phyloP scores from a whole-genome alignment of 2,888 invertebrate species.

The Sympetrum striolatum region DNA sequence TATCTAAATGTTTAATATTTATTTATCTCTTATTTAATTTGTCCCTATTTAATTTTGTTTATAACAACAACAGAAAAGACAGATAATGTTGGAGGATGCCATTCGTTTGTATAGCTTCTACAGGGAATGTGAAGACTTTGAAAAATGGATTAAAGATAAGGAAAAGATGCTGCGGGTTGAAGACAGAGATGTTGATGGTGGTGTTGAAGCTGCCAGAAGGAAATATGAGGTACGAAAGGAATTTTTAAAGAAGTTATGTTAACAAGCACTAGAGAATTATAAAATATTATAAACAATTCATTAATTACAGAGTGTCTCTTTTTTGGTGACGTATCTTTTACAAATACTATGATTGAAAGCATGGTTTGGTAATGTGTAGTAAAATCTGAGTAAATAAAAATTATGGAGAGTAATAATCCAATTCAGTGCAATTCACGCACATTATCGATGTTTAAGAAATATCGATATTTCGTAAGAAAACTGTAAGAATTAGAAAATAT shows the following conservation, averaged over 20 bases:
- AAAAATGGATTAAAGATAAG: constrained; percentile 96
- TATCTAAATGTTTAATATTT: background rate
- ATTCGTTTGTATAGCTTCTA: constrained; percentile 92
- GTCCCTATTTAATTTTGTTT: background rate
- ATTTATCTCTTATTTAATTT: background rate
- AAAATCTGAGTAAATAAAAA: too few species aligned
- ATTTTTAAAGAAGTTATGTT: background rate
- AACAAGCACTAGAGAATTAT: too few species aligned
- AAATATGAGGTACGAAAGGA: constrained; percentile 79
- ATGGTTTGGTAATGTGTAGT: too few species aligned
- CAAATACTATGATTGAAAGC: too few species aligned
- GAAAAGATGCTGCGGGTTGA: constrained; percentile 84
- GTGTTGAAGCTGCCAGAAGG: constrained; percentile 87
- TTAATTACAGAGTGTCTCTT: too few species aligned
- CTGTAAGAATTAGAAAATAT: too few species aligned
- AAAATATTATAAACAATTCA: too few species aligned
- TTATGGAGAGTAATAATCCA: too few species aligned
- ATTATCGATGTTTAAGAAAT: too few species aligned
- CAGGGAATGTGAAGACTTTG: constrained; percentile 96
- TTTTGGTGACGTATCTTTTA: too few species aligned
- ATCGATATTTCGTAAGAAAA: too few species aligned
- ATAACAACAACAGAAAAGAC: constrained; percentile 66
- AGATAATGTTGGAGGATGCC: constrained; percentile 87
- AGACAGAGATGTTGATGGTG: constrained; percentile 77
- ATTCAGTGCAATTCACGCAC: too few species aligned